Evolutionary conservation across 1,140 invertebrate genomes (phyloP), one percentile per base, ranked within the genome.

Genomic region (Limonius californicus): DNA sequence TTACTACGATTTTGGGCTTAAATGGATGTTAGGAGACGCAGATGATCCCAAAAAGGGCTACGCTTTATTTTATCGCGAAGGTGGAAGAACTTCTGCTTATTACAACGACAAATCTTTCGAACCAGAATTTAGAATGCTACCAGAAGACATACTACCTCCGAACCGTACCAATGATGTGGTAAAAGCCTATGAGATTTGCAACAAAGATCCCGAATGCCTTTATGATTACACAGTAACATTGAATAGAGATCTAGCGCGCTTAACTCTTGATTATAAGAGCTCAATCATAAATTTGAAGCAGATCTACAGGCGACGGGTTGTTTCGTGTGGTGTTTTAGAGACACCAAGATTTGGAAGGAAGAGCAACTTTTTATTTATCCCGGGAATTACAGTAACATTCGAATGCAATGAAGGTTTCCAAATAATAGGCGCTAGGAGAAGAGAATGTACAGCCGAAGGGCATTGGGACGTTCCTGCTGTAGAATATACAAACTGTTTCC

Each of bases 331-430:
- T 11, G 86, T 94, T 39, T 73, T 97, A 67, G 89, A 92, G 74
- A 95, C 93, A 0, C 94, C 94, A 8, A 82, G 91, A 2, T 92
- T 95, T 73, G 94, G 94, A 30, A 80, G 92, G 30, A 97, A 97
- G 75, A 90, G 87, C 70, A 94, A 91, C 70, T 95, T 95, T 78
- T 84, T 90, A 66, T 96, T 95, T 76, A 86, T 87, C 45, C 92
- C 92, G 0, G 92, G 91, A 1, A 92, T 90, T 0, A 86, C 89
- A 79, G 92, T 97, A 0, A 88, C 87, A 39, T 96, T 94, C 72
- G 91, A 94, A 73, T 97, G 94, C 74, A 89, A 94, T 74, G 88
- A 93, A 73, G 86, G 91, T 66, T 97, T 94, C 69, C 86, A 94
- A 45, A 77, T 96, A 23, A 79, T 89, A 32, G 94, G 94, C 11